Evolutionary conservation across 1,140 invertebrate species (phyloP), one percentile per base, ranked within the genome.

Genomic region (Aradophagus sp.): DNA sequence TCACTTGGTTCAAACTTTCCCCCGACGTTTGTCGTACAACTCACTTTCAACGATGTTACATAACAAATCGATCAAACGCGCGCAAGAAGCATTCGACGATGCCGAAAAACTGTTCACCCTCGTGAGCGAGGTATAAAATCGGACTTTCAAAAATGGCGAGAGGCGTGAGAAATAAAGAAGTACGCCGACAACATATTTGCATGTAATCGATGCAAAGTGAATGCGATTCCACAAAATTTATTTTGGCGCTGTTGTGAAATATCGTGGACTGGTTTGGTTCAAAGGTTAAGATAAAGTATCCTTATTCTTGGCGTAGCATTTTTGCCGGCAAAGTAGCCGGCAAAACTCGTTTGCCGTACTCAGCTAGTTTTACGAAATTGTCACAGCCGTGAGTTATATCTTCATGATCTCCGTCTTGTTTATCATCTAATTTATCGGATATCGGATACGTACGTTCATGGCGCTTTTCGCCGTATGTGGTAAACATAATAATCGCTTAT

Each of bases 11-110:
- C 77, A 78, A 85, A 79, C 79, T 80, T 74, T 66, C 59, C 62
- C 61, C 69, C 78, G 82, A 83, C 80, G 81, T 84, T 84, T 84
- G 81, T 84, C 81, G 81, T 84, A 83, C 82, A 83, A 84, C 81
- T 84, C 76, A 83, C 78, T 84, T 70, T 63, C 53, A 50, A 80
- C 80, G 75, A 81, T 82, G 80, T 84, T 85, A 83, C 81, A 83
- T 73, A 83, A 85, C 81, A 82, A 83, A 41, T 53, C 61, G 75
- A 79, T 77, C 71, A 63, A 65, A 61, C 29, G 5, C 29, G 29
- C 2, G 29, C 29, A 31, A 31, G n/a, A 8, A 5, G 5, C 29
- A 3, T 31, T 31, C 5, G 5, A 3, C 4, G 29, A 5, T 11
- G 5, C 10, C 19, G 19, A 31, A 20, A 31, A 36, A 42, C 11